Percentiles rank a stretch among this genome's conserved stretches.
Conservation (phyloP, 2,888 invertebrate species). For the Polia nebulosa region DNA sequence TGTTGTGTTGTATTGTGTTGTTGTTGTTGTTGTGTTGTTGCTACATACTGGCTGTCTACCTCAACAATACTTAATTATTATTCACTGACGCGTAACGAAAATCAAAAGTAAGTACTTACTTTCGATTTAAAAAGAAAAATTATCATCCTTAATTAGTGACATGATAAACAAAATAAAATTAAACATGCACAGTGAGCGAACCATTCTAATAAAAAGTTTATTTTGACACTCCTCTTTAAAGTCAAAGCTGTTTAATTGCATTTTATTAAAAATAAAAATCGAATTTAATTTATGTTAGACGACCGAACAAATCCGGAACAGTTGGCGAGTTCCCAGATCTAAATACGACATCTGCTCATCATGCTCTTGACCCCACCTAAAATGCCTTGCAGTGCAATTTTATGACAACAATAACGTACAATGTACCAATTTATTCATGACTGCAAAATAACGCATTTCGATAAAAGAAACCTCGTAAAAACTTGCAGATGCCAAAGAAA, state of each 20-base stretch:
- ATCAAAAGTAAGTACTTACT: slow-evolving; percentile 5
- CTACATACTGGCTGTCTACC: no score
- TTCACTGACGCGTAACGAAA: slow-evolving; percentile 30
- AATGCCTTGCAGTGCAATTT: slow-evolving; percentile 75
- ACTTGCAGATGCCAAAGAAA: slow-evolving; percentile 68
- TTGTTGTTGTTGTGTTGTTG: no score
- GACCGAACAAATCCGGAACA: slow-evolving; percentile 73
- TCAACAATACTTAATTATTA: slow-evolving; percentile 43
- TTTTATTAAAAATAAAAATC: slow-evolving; percentile 71
- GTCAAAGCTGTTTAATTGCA: slow-evolving; percentile 62
- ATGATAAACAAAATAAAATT: slow-evolving; percentile 21
- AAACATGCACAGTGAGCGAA: not conserved
- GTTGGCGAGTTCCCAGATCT: slow-evolving; percentile 87
- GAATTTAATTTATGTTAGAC: slow-evolving; percentile 73
- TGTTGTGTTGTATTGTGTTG: no score
- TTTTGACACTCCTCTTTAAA: slow-evolving; percentile 60
- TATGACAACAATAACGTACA: slow-evolving; percentile 60
- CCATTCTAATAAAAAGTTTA: slow-evolving; percentile 58
- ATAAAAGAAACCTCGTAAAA: slow-evolving; percentile 58
- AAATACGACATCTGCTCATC: slow-evolving; percentile 78
- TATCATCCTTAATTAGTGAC: slow-evolving; percentile 16
- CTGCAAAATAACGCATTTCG: slow-evolving; percentile 40
- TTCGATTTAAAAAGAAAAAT: slow-evolving; percentile 14
- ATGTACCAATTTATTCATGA: slow-evolving; percentile 45
- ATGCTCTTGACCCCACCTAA: slow-evolving; percentile 86